A percentile compares a stretch with the other conserved stretches of the same genome.
phyloP scores from a whole-genome alignment of 2,888 invertebrate species.

The Microplitis deprimator region DNA sequence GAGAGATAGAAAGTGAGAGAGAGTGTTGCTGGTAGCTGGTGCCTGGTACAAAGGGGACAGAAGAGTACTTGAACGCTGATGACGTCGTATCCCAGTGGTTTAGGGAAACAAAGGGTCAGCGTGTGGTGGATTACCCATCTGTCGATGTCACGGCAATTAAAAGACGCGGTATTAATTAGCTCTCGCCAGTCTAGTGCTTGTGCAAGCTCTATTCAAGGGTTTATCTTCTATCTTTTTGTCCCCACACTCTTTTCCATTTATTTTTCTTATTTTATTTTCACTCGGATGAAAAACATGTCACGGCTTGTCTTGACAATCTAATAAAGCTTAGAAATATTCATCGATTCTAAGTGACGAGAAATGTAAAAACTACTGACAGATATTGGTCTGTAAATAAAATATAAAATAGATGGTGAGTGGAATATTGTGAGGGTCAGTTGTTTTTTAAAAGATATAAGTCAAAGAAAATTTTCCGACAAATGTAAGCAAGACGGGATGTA shows the following conservation, averaged over 20 bases:
- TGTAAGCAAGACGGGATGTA: no score
- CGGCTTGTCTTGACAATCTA: no score
- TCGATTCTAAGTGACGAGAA: no score
- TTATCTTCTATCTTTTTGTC: conserved; percentile 14
- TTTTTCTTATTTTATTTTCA: not conserved
- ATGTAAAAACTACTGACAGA: no score
- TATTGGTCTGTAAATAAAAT: no score
- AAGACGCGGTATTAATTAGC: conserved; percentile 60
- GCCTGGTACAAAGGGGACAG: not conserved
- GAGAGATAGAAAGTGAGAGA: not conserved
- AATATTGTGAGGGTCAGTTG: no score
- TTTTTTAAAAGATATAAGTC: no score
- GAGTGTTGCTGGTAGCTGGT: not conserved
- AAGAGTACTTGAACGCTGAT: conserved; percentile 13
- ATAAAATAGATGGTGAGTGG: no score
- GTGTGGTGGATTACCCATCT: conserved; percentile 40
- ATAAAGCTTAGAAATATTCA: no score
- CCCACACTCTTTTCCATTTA: not conserved
- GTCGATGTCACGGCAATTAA: conserved; percentile 62
- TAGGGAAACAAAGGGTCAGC: conserved; percentile 11
- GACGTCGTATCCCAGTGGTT: conserved; percentile 2
- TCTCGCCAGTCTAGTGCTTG: conserved; percentile 13
- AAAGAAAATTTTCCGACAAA: no score
- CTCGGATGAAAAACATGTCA: no score
- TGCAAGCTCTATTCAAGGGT: conserved; percentile 2